A percentile compares a stretch with the other conserved stretches of the same genome.
These are phyloP conservation scores for Meandrusa payeni DNA, from an alignment of 2,888 invertebrate species.

Conservation along the genomic window DNA sequence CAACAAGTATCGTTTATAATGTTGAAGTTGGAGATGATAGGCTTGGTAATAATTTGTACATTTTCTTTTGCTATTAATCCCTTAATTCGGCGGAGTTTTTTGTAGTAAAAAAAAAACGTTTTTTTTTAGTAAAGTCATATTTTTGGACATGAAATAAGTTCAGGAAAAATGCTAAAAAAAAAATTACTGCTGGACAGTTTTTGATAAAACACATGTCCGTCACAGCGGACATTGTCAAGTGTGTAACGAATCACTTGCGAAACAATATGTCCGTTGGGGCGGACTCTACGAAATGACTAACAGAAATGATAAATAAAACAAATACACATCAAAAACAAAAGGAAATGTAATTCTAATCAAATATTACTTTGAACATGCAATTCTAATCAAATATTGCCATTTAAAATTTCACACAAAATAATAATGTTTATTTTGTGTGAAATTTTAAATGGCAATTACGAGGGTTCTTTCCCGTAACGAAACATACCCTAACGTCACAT, in stretches of 20 bases:
- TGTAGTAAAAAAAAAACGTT: conserved; percentile 20
- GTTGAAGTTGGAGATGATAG: too few relatives aligned
- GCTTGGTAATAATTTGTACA: too few relatives aligned
- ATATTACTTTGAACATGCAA: conserved; percentile 15
- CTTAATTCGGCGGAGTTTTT: too few relatives aligned
- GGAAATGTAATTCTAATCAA: conserved; percentile 26
- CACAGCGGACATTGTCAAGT: conserved; percentile 24
- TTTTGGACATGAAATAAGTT: conserved; percentile 16
- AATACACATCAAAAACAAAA: too few relatives aligned
- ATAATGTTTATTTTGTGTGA: too few relatives aligned
- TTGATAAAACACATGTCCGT: conserved; percentile 25
- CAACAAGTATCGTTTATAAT: too few relatives aligned
- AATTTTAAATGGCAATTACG: too few relatives aligned
- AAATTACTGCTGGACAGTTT: conserved; percentile 26
- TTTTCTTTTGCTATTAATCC: too few relatives aligned
- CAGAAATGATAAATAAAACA: conserved; percentile 13
- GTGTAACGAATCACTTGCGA: conserved; percentile 20
- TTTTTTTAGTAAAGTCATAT: conserved; percentile 22
- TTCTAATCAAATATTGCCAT: too few relatives aligned
- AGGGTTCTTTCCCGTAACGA: too few relatives aligned
- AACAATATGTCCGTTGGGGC: conserved; percentile 25
- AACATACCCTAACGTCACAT: too few relatives aligned
- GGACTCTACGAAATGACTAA: conserved; percentile 22
- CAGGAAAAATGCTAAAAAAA: conserved; percentile 24
- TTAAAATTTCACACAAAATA: too few relatives aligned